Conservation (phyloP, 2,797 vertebrate species). For the Taenioides sp. region DNA sequence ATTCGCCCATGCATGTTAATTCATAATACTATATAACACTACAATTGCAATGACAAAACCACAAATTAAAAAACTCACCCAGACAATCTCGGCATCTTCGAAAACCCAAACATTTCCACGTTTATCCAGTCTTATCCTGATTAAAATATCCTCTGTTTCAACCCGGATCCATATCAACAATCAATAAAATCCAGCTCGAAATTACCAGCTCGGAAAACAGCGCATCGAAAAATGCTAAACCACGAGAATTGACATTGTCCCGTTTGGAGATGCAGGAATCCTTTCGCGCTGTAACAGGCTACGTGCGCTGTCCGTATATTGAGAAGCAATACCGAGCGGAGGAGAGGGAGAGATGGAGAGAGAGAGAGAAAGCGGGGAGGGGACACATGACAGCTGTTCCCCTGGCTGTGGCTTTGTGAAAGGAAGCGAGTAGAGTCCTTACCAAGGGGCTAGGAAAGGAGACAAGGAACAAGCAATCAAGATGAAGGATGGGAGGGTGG, state of each 20-base stretch:
- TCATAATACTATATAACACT: no score
- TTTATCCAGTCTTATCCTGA: constrained; percentile 48
- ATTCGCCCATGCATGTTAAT: background rate
- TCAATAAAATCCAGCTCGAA: constrained; percentile 27
- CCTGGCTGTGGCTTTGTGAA: constrained; percentile 40
- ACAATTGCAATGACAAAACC: background rate
- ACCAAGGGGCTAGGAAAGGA: constrained; percentile 16
- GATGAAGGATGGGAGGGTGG: constrained; percentile 37
- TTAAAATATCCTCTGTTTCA: constrained; percentile 42
- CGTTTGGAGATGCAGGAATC: constrained; percentile 17
- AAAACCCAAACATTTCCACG: constrained; percentile 95
- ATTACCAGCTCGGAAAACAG: constrained; percentile 10
- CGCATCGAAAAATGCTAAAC: constrained; percentile 29
- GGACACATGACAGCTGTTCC: constrained; percentile 69
- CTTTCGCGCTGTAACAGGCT: background rate
- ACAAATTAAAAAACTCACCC: constrained; percentile 81
- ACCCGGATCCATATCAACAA: constrained; percentile 59
- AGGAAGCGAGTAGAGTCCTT: constrained; percentile 30
- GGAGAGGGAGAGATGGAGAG: constrained; percentile 12
- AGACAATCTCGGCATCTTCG: constrained; percentile 92
- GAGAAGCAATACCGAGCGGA: constrained; percentile 36
- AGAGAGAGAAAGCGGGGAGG: constrained; percentile 18
- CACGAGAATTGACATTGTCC: constrained; percentile 27
- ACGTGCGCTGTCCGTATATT: constrained; percentile 54
- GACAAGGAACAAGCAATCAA: constrained; percentile 20